phyloP scores from a whole-genome alignment of 2,888 invertebrate genomes.

The Sphinx pinastri region DNA sequence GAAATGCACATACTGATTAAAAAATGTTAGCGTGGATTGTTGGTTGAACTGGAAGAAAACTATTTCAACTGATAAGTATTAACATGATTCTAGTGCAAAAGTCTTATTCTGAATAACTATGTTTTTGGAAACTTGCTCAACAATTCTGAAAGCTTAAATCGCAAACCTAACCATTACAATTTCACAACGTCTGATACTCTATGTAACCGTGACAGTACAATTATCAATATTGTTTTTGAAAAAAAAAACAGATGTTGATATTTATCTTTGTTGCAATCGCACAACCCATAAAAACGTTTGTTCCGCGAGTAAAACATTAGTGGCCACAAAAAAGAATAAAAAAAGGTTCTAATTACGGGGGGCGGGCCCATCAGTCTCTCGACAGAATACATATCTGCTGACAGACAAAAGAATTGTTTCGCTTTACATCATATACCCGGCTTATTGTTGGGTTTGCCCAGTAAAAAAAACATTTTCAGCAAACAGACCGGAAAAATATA shows the following conservation, averaged over 20 bases:
- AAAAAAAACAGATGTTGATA: slow-evolving; percentile 5
- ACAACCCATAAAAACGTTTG: not conserved
- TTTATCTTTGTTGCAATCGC: not conserved
- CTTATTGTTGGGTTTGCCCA: slow-evolving; percentile 27
- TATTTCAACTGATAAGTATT: too few relatives aligned
- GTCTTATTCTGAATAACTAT: too few relatives aligned
- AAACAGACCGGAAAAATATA: slow-evolving; percentile 30
- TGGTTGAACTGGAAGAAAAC: too few relatives aligned
- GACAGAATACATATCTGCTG: slow-evolving; percentile 16
- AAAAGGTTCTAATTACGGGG: slow-evolving; percentile 13
- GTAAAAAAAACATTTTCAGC: slow-evolving; percentile 16
- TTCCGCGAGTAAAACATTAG: slow-evolving; percentile 21
- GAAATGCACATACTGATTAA: not conserved
- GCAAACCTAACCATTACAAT: too few relatives aligned
- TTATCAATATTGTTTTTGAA: not conserved
- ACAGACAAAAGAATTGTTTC: slow-evolving; percentile 30
- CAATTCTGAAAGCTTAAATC: too few relatives aligned
- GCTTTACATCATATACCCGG: slow-evolving; percentile 27
- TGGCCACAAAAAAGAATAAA: slow-evolving; percentile 5
- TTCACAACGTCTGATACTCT: not conserved
- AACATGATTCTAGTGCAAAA: too few relatives aligned
- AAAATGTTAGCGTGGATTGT: too few relatives aligned
- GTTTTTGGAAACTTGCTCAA: too few relatives aligned
- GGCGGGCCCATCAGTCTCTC: slow-evolving; percentile 5
- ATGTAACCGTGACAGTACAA: not conserved